A percentile compares a stretch with the other conserved stretches of the same genome.
Evolutionary conservation across 1,140 invertebrate species (phyloP).

Genomic region (Belonocnema kinseyi): DNA sequence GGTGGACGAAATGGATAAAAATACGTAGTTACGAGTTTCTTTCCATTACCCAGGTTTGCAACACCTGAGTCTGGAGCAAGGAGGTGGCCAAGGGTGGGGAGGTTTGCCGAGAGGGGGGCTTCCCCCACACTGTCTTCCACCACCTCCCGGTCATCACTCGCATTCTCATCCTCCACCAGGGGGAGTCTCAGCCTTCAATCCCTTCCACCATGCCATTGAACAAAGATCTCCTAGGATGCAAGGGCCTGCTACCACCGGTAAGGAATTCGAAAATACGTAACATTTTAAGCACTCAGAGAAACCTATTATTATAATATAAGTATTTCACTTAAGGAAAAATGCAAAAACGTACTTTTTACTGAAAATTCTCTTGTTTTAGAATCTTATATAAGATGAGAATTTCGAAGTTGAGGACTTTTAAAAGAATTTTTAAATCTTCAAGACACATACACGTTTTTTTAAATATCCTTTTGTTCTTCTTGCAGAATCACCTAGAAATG

Average conservation of each 20-base stretch:
- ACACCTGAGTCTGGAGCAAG: slow-evolving; percentile 71
- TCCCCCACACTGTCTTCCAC: slow-evolving; percentile 71
- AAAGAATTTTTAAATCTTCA: no score
- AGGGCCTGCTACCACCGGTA: slow-evolving; percentile 61
- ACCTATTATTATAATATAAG: neutral
- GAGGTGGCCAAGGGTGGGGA: slow-evolving; percentile 70
- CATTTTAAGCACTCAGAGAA: neutral
- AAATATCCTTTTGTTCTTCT: slow-evolving; percentile 21
- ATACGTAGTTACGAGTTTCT: slow-evolving; percentile 45
- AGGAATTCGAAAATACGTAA: slow-evolving; percentile 32
- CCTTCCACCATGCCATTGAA: slow-evolving; percentile 72
- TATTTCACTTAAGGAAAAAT: neutral
- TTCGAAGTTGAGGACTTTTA: no score
- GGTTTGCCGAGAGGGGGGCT: slow-evolving; percentile 69
- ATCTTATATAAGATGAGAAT: no score
- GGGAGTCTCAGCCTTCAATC: slow-evolving; percentile 71
- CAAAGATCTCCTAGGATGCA: slow-evolving; percentile 70
- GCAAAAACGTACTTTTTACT: neutral
- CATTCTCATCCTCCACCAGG: slow-evolving; percentile 67
- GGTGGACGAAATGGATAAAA: neutral
- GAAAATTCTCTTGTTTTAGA: no score
- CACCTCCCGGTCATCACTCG: slow-evolving; percentile 71
- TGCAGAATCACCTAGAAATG: slow-evolving; percentile 68
- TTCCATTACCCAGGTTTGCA: slow-evolving; percentile 67
- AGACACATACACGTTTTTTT: neutral